These are phyloP conservation scores for Plemyria rubiginata DNA, from an alignment of 2,888 invertebrate species.

Conservation along the genomic window DNA sequence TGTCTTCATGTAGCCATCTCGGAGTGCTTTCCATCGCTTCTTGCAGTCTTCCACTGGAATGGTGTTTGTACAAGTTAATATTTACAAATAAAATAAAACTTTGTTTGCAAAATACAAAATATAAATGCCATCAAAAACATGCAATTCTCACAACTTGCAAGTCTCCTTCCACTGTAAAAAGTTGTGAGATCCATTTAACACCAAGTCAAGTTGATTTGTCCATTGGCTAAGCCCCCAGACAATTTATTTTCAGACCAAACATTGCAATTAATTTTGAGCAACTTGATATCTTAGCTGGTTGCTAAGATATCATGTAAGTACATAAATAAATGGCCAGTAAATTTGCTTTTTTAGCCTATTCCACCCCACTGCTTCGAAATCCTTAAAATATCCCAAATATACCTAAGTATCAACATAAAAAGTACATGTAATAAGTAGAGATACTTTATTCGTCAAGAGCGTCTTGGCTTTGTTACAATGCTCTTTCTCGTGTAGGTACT, in stretches of 20 bases:
- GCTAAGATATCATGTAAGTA: too few species aligned
- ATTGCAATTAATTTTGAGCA: neutral
- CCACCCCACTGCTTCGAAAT: neutral
- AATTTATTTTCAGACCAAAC: too few species aligned
- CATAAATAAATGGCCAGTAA: neutral
- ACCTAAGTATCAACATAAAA: too few species aligned
- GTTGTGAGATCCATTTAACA: too few species aligned
- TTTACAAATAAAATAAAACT: neutral
- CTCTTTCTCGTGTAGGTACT: neutral
- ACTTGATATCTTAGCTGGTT: neutral
- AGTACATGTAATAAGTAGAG: too few species aligned
- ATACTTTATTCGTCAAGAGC: neutral
- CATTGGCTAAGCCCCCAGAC: too few species aligned
- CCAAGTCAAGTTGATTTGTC: too few species aligned
- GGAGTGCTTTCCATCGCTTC: slow-evolving; percentile 82
- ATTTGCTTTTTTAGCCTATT: neutral
- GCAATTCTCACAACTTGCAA: too few species aligned
- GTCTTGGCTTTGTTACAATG: neutral
- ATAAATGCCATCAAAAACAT: too few species aligned
- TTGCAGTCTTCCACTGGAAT: slow-evolving; percentile 84
- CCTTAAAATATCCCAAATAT: neutral
- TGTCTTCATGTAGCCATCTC: slow-evolving; percentile 82
- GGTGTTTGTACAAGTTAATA: neutral
- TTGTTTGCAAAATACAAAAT: too few species aligned
- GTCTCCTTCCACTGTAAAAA: too few species aligned